These are phyloP conservation scores for Neria commutata DNA, from an alignment of 2,888 invertebrate species.

Conservation along the genomic window DNA sequence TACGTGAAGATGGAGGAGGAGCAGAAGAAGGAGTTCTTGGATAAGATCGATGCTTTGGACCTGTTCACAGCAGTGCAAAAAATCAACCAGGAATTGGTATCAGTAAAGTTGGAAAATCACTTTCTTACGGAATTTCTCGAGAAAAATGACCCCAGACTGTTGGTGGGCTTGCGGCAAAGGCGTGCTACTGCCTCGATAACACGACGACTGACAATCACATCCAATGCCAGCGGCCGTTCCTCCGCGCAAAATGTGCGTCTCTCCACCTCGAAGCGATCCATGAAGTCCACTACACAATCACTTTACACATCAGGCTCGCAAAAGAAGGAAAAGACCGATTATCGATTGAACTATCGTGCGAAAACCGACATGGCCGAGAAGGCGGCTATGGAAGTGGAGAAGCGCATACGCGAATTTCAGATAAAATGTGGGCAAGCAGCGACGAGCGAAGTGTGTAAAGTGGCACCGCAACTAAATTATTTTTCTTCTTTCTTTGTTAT, in stretches of 20 bases:
- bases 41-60: constrained; percentile 45
- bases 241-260: constrained; percentile 27
- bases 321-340: constrained; percentile 38
- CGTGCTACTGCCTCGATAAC: constrained; percentile 33
- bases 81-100: constrained; percentile 44
- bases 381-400: constrained; percentile 47
- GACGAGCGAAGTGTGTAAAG: too few relatives aligned
- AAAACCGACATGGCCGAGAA: constrained; percentile 57
- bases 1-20: constrained; percentile 34
- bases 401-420: constrained; percentile 43
- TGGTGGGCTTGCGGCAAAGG: constrained; percentile 47
- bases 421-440: constrained; percentile 42
- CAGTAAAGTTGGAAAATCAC: constrained; percentile 50
- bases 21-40: constrained; percentile 32
- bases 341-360: constrained; percentile 50
- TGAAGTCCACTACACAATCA: constrained; percentile 32
- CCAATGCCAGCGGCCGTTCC: constrained; percentile 12
- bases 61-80: constrained; percentile 44
- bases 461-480: not conserved
- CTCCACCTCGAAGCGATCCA: constrained; percentile 39
- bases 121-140: constrained; percentile 53
- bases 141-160: constrained; percentile 55
- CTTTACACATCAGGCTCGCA: constrained; percentile 20
- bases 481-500: not conserved
- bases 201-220: not conserved